Evolutionary conservation across 2,797 vertebrate genomes (phyloP).

Genomic region (Anomalospiza imberbis): DNA sequence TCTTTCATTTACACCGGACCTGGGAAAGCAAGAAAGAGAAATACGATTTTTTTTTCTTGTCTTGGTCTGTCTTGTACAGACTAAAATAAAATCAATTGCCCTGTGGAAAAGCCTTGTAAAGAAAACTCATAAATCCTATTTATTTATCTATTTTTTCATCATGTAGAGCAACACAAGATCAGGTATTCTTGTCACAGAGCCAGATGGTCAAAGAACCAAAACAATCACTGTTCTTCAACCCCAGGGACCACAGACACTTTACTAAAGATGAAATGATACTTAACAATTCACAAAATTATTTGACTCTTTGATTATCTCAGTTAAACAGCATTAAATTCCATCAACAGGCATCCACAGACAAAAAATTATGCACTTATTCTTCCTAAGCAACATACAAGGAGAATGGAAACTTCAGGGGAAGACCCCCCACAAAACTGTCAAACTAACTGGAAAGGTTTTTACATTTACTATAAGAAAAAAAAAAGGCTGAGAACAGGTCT

Average conservation of each 20-base stretch:
- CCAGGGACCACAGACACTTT: background rate
- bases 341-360: background rate
- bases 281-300: background rate
- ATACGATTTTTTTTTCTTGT: background rate
- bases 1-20: background rate
- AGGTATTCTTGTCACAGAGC: background rate
- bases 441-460: background rate
- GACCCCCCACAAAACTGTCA: background rate
- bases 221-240: background rate
- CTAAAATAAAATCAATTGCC: constrained; percentile 48
- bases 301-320: background rate
- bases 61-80: background rate
- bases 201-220: background rate
- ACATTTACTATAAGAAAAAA: background rate
- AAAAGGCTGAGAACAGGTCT: background rate
- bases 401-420: background rate
- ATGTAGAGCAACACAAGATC: background rate
- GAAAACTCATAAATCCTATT: constrained; percentile 40
- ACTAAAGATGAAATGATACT: background rate
- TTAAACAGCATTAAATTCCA: background rate
- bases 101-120: constrained; percentile 23
- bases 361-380: background rate
- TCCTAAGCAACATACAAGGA: background rate
- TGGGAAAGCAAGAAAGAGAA: background rate
- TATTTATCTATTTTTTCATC: constrained; percentile 57